phyloP scores from a whole-genome alignment of 2,888 invertebrate species.

The Drosophila birchii region DNA sequence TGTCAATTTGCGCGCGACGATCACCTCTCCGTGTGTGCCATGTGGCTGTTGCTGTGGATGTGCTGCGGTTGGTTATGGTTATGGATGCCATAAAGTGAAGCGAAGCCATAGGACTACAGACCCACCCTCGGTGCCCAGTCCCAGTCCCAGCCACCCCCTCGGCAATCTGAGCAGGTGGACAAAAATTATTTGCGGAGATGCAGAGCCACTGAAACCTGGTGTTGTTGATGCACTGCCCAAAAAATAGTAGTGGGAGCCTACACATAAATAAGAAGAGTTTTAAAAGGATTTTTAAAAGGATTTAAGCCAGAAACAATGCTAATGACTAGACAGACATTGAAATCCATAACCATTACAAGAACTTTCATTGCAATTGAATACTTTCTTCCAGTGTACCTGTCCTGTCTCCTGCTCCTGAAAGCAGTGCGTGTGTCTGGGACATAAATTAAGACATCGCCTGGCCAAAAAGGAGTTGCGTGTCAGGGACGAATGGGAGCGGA shows the following conservation, averaged over 20 bases:
- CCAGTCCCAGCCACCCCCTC: conserved; percentile 6
- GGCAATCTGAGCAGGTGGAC: conserved; percentile 34
- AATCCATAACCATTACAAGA: background rate
- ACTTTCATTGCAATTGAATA: no score
- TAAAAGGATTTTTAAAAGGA: background rate
- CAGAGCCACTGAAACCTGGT: conserved; percentile 7
- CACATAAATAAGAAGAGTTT: no score
- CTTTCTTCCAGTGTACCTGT: background rate
- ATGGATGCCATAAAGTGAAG: conserved; percentile 38
- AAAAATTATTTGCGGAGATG: conserved; percentile 30
- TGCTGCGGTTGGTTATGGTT: conserved; percentile 40
- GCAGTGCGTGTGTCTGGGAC: conserved; percentile 65
- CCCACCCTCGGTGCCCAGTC: conserved; percentile 2
- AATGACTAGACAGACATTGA: background rate
- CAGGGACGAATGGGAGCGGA: conserved; percentile 15
- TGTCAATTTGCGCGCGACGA: conserved; percentile 59
- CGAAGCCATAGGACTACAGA: conserved; percentile 35
- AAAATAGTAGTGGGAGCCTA: background rate
- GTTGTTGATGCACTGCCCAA: conserved; percentile 12
- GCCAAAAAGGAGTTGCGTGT: conserved; percentile 37
- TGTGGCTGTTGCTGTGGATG: conserved; percentile 1
- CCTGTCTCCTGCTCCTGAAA: background rate
- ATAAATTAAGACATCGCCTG: conserved; percentile 66
- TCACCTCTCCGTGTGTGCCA: conserved; percentile 23
- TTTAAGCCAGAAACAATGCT: no score